Percentiles rank a stretch among this genome's conserved stretches.
Conservation (phyloP, 2,888 invertebrate species). For the Hoplodrina ambigua region DNA sequence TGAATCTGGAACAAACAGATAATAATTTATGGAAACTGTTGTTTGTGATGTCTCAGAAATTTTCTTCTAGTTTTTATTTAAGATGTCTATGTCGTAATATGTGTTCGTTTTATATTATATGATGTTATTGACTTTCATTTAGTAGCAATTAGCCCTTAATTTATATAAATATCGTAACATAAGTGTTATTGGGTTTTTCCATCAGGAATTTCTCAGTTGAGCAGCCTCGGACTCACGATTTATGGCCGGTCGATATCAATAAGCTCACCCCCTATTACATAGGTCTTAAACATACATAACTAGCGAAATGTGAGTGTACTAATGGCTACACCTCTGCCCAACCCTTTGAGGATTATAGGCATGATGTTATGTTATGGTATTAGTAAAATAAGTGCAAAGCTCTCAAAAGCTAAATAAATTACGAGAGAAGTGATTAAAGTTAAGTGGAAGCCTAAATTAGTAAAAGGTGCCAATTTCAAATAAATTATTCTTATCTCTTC, state of each 20-base stretch:
- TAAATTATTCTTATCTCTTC: constrained; percentile 36
- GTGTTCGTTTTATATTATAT: background rate
- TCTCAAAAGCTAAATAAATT: background rate
- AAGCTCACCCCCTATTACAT: too few relatives aligned
- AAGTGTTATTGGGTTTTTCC: too few relatives aligned
- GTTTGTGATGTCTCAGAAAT: constrained; percentile 28
- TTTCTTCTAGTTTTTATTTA: constrained; percentile 2
- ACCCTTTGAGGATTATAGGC: too few relatives aligned
- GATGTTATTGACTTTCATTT: background rate
- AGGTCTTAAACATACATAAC: too few relatives aligned
- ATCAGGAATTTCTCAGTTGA: too few relatives aligned
- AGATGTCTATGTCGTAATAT: background rate
- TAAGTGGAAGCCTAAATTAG: constrained; percentile 15
- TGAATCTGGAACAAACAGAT: constrained; percentile 43
- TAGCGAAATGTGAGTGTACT: too few relatives aligned
- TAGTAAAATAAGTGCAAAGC: too few relatives aligned
- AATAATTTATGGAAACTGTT: constrained; percentile 31
- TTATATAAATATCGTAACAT: background rate
- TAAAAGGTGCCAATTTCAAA: constrained; percentile 32
- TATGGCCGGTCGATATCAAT: too few relatives aligned
- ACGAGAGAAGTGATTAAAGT: constrained; percentile 21
- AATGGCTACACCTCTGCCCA: too few relatives aligned
- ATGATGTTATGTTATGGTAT: too few relatives aligned
- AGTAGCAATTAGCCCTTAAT: background rate
- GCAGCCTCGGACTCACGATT: too few relatives aligned